Evolutionary conservation across 1,140 invertebrate species (phyloP).

Genomic region (Drosophila micromelanica): DNA sequence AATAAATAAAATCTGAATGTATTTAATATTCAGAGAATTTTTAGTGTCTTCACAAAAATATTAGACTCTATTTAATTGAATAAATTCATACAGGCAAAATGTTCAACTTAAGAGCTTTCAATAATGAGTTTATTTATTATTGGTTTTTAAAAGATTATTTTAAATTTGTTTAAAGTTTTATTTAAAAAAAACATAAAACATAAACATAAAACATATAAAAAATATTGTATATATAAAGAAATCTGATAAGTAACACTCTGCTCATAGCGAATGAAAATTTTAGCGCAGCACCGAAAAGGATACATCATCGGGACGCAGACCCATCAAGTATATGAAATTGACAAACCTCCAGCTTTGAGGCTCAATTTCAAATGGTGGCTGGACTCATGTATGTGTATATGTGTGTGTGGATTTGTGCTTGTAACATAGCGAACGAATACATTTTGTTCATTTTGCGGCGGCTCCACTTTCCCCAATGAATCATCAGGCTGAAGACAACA

Average conservation of each 20-base stretch:
- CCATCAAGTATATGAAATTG: constrained; percentile 66
- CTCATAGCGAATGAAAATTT: constrained; percentile 3
- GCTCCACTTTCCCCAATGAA: constrained; percentile 74
- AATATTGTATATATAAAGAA: background rate
- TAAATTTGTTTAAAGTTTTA: too few relatives aligned
- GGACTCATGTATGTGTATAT: constrained; percentile 22
- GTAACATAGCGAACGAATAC: constrained; percentile 23
- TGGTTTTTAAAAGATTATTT: too few relatives aligned
- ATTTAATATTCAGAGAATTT: too few relatives aligned
- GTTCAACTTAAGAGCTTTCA: too few relatives aligned
- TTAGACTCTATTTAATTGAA: too few relatives aligned
- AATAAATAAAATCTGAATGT: too few relatives aligned
- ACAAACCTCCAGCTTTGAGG: constrained; percentile 50
- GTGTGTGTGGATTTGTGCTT: constrained; percentile 15
- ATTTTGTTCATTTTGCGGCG: constrained; percentile 58
- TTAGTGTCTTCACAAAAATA: too few relatives aligned
- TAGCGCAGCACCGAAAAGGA: constrained; percentile 4
- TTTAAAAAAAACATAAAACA: too few relatives aligned
- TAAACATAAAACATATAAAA: too few relatives aligned
- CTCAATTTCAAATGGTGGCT: constrained; percentile 19
- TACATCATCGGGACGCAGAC: constrained; percentile 55
- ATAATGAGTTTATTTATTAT: too few relatives aligned
- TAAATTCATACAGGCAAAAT: too few relatives aligned
- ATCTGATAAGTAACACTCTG: background rate
- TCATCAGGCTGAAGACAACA: constrained; percentile 51